phyloP scores from a whole-genome alignment of 1,140 invertebrate species.

The Eubasilissa regina region DNA sequence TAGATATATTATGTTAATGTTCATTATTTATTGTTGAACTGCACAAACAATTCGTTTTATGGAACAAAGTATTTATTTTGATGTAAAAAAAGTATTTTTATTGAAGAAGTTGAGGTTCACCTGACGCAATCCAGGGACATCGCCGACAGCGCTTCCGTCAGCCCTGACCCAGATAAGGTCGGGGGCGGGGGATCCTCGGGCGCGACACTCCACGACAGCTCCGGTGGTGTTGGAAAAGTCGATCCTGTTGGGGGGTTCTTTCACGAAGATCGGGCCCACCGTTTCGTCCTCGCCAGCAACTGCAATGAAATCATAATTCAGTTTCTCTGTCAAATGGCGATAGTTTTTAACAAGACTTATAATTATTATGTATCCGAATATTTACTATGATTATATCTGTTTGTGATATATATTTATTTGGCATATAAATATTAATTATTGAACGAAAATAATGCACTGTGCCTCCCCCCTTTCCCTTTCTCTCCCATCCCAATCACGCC shows the following conservation, averaged over 20 bases:
- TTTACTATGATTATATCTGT: too few species aligned
- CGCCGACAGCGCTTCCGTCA: conserved; percentile 90
- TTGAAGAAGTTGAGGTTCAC: conserved; percentile 68
- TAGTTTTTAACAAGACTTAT: too few species aligned
- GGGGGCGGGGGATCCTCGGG: conserved; percentile 90
- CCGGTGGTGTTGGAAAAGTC: conserved; percentile 96
- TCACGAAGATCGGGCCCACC: conserved; percentile 91
- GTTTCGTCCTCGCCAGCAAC: conserved; percentile 78
- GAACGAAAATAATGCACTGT: too few species aligned
- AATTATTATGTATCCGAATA: too few species aligned
- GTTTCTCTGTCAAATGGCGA: too few species aligned
- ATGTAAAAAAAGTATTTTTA: not conserved
- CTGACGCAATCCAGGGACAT: conserved; percentile 90
- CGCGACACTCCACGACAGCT: conserved; percentile 92
- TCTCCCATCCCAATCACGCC: too few species aligned
- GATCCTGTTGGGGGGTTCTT: conserved; percentile 91
- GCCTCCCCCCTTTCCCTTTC: too few species aligned
- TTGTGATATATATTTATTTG: too few species aligned
- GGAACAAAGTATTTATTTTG: not conserved
- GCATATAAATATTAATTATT: too few species aligned
- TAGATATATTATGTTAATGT: too few species aligned
- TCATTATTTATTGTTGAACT: too few species aligned
- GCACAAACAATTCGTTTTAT: too few species aligned
- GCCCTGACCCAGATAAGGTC: conserved; percentile 93
- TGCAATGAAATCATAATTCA: conserved; percentile 53